Percentiles rank a stretch among this genome's conserved stretches.
These are phyloP conservation scores for Mobula birostris DNA, from an alignment of 2,113 vertebrate species.

Conservation along the genomic window DNA sequence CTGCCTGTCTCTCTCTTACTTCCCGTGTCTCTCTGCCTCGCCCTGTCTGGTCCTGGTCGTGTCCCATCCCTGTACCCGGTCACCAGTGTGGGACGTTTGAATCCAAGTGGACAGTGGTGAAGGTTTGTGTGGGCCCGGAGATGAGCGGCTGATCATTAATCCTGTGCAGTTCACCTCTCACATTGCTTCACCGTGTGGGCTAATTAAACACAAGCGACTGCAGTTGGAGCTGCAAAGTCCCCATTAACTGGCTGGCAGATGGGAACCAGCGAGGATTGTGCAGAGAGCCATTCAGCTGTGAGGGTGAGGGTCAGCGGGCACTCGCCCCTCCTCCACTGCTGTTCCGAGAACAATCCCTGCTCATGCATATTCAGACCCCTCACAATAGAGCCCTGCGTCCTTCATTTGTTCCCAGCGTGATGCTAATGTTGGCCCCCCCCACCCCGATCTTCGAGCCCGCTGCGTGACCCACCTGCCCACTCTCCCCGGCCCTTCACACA, in stretches of 20 bases:
- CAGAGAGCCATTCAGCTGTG: neutral
- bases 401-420: neutral
- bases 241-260: constrained; percentile 31
- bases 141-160: neutral
- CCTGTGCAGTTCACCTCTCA: neutral
- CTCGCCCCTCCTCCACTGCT: neutral
- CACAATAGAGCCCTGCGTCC: neutral
- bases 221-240: neutral
- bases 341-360: neutral
- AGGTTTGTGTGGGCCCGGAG: neutral
- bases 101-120: too few relatives aligned
- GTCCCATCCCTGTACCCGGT: too few relatives aligned
- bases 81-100: too few relatives aligned
- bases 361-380: constrained; percentile 10
- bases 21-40: neutral
- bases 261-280: neutral
- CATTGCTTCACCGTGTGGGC: neutral
- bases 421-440: neutral
- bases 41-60: neutral
- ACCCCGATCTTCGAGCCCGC: neutral
- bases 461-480: neutral
- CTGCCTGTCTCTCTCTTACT: neutral
- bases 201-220: neutral
- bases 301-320: neutral
- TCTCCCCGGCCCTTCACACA: neutral